Conservation (phyloP, 2,888 invertebrate genomes). For the Nemoura dubitans region DNA sequence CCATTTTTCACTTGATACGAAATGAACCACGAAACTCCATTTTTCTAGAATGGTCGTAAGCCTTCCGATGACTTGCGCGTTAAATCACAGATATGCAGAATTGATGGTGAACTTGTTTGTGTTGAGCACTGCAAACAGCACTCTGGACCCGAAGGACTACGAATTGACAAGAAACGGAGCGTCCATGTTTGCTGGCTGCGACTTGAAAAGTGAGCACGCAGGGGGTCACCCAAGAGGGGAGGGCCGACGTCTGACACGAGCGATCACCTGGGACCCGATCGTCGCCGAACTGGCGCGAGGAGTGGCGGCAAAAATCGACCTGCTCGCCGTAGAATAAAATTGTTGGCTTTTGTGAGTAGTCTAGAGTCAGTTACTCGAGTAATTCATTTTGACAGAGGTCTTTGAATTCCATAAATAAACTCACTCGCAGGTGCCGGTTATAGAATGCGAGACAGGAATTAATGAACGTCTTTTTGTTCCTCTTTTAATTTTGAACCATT, state of each 20-base stretch:
- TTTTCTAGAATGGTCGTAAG: conserved; percentile 24
- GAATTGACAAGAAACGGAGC: conserved; percentile 42
- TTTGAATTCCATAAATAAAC: too few relatives aligned
- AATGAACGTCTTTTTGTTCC: too few relatives aligned
- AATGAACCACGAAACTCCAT: conserved; percentile 41
- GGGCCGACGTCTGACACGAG: background rate
- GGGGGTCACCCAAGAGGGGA: background rate
- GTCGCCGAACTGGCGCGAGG: background rate
- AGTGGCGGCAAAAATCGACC: too few relatives aligned
- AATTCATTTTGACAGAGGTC: too few relatives aligned
- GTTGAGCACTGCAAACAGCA: conserved; percentile 47
- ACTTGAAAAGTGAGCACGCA: conserved; percentile 42
- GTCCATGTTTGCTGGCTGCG: conserved; percentile 47
- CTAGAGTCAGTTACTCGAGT: too few relatives aligned
- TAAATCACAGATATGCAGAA: conserved; percentile 45
- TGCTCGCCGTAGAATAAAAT: too few relatives aligned
- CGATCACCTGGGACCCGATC: background rate
- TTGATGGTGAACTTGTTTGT: conserved; percentile 21
- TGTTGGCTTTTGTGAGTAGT: too few relatives aligned
- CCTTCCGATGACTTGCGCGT: conserved; percentile 27
- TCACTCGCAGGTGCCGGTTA: too few relatives aligned
- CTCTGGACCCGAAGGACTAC: conserved; percentile 46
- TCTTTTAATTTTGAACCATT: too few relatives aligned
- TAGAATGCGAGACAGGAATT: too few relatives aligned
- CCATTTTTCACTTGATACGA: conserved; percentile 43